Percentiles rank a stretch among this genome's conserved stretches.
phyloP scores from a whole-genome alignment of 2,797 vertebrate genomes.

The Simalia tracyae region DNA sequence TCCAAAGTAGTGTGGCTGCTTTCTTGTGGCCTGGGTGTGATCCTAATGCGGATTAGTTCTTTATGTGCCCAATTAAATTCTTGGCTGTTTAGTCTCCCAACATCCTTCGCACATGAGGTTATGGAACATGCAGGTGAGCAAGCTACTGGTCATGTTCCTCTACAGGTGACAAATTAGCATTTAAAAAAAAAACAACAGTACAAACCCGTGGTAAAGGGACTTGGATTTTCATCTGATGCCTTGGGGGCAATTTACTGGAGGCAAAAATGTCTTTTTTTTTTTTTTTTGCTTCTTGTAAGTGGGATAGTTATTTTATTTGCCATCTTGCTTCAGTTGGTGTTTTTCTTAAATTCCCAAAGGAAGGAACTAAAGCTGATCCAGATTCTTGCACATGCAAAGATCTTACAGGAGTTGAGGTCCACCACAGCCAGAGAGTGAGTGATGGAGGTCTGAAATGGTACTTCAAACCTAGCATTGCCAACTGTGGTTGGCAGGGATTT shows the following conservation, averaged over 20 bases:
- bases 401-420: too few species aligned
- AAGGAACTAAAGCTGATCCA: neutral
- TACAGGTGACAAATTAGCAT: slow-evolving; percentile 7
- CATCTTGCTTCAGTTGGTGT: neutral
- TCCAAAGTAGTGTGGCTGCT: neutral
- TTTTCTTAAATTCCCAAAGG: neutral
- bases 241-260: rapidly evolving
- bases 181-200: neutral
- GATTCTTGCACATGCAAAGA: too few species aligned
- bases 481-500: neutral
- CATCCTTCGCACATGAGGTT: neutral
- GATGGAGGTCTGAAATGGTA: neutral
- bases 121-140: slow-evolving; percentile 34
- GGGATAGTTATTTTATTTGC: too few species aligned
- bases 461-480: neutral
- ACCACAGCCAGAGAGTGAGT: too few species aligned
- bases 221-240: neutral
- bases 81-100: neutral
- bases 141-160: slow-evolving; percentile 18
- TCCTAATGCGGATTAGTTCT: neutral
- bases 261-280: neutral
- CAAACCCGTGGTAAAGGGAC: neutral
- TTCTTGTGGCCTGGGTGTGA: neutral
- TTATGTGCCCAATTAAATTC: neutral
- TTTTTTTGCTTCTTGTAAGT: neutral